Percentiles rank a stretch among this genome's conserved stretches.
Conservation (phyloP, 2,888 invertebrate genomes). For the Conus canariensis region DNA sequence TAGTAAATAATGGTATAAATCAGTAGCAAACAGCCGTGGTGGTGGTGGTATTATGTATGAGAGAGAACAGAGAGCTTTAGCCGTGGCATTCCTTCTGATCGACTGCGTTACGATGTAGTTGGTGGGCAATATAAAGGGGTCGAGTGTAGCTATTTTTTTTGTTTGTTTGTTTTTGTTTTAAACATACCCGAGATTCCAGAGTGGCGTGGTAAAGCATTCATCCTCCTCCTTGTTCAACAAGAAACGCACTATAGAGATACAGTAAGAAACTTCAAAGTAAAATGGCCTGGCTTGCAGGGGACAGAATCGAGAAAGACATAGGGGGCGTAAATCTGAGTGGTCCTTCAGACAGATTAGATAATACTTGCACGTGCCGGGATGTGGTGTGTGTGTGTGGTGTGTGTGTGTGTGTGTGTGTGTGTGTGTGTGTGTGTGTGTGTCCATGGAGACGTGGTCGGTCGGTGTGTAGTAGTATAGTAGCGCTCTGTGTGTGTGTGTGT, state of each 20-base stretch:
- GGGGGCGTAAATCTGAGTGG: not conserved
- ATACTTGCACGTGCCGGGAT: not conserved
- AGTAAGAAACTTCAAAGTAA: not conserved
- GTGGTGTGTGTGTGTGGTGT: not conserved
- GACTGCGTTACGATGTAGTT: no score
- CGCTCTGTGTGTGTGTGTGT: not conserved
- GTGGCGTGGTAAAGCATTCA: not conserved
- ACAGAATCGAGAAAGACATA: not conserved
- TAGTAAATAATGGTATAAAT: no score
- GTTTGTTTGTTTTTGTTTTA: not conserved
- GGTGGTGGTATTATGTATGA: no score
- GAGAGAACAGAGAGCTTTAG: no score
- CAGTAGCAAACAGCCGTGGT: no score
- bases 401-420: slow-evolving; percentile 8
- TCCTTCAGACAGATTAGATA: slow-evolving; percentile 1
- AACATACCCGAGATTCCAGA: not conserved
- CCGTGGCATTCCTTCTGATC: no score
- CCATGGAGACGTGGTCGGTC: no score
- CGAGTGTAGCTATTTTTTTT: no score
- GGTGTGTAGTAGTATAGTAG: not conserved
- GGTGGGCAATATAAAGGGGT: no score
- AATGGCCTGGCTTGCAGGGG: not conserved
- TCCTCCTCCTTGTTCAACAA: not conserved
- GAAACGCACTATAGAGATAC: not conserved
- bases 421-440: not conserved